Percentiles rank a stretch among this genome's conserved stretches.
Conservation (phyloP, 2,797 vertebrate species). For the Silurus aristotelis region DNA sequence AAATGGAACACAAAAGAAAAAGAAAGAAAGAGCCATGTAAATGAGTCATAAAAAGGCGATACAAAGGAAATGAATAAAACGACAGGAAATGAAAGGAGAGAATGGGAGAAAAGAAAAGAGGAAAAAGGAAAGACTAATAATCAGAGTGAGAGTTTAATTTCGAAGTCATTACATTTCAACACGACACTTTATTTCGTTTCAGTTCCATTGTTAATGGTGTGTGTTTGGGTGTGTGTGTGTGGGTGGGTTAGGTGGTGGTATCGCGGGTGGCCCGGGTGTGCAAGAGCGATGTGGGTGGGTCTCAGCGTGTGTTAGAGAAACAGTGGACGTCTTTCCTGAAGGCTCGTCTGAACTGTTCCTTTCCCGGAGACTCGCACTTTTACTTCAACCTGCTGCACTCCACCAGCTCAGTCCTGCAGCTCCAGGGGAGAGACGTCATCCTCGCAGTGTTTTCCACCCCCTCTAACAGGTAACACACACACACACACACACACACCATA, state of each 20-base stretch:
- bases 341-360: conserved; percentile 92
- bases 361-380: conserved; percentile 93
- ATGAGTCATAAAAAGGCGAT: too few species aligned
- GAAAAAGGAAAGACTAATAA: too few species aligned
- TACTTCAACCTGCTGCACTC: conserved; percentile 96
- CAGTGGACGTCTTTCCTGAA: conserved; percentile 98
- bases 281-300: conserved; percentile 90
- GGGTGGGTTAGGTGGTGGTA: conserved; percentile 82
- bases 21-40: neutral
- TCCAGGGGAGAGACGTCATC: conserved; percentile 86
- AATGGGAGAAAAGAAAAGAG: neutral
- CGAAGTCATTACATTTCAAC: too few species aligned
- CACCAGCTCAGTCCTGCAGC: conserved; percentile 85
- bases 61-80: neutral
- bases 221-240: conserved; percentile 37
- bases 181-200: too few species aligned
- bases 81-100: conserved; percentile 3
- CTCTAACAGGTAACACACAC: conserved; percentile 82
- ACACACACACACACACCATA: conserved; percentile 11
- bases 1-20: too few species aligned
- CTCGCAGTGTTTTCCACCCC: conserved; percentile 93
- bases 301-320: conserved; percentile 91
- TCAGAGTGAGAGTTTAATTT: too few species aligned
- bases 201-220: neutral
- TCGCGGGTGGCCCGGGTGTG: conserved; percentile 91